These are phyloP conservation scores for Biston stratarius DNA, from an alignment of 2,888 invertebrate genomes.

Conservation along the genomic window DNA sequence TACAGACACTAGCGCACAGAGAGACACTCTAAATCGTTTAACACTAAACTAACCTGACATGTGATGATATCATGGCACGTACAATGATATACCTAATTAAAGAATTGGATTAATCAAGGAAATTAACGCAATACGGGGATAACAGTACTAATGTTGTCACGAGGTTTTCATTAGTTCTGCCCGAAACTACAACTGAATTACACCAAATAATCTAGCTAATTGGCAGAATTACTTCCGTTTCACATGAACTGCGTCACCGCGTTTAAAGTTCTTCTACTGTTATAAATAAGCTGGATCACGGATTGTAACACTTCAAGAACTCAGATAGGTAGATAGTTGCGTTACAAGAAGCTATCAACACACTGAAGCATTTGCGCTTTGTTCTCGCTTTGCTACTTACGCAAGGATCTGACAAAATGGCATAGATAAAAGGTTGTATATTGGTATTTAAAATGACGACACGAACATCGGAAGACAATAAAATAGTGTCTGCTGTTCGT, in stretches of 20 bases:
- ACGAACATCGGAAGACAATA: constrained; percentile 51
- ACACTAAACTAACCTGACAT: constrained; percentile 55
- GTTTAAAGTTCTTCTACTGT: neutral
- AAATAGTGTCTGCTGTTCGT: neutral
- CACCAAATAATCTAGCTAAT: neutral
- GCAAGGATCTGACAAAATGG: constrained; percentile 53
- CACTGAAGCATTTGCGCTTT: constrained; percentile 31
- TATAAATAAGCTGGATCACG: constrained; percentile 8
- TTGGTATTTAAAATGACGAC: constrained; percentile 53
- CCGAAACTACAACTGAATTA: constrained; percentile 19
- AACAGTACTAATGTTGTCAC: constrained; percentile 65
- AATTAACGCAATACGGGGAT: constrained; percentile 54
- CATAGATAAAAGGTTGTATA: constrained; percentile 54
- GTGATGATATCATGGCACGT: constrained; percentile 66
- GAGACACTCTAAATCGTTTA: constrained; percentile 62
- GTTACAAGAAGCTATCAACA: constrained; percentile 44
- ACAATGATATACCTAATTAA: constrained; percentile 60
- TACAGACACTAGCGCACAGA: constrained; percentile 62
- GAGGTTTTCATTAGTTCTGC: constrained; percentile 63
- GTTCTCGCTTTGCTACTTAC: constrained; percentile 38
- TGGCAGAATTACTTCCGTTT: constrained; percentile 3
- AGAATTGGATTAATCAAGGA: constrained; percentile 72
- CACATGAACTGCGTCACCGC: neutral
- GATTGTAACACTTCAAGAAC: constrained; percentile 8
- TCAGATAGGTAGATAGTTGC: constrained; percentile 30